These are phyloP conservation scores for Chymomyza amoena DNA, from an alignment of 2,888 invertebrate species.

Conservation along the genomic window DNA sequence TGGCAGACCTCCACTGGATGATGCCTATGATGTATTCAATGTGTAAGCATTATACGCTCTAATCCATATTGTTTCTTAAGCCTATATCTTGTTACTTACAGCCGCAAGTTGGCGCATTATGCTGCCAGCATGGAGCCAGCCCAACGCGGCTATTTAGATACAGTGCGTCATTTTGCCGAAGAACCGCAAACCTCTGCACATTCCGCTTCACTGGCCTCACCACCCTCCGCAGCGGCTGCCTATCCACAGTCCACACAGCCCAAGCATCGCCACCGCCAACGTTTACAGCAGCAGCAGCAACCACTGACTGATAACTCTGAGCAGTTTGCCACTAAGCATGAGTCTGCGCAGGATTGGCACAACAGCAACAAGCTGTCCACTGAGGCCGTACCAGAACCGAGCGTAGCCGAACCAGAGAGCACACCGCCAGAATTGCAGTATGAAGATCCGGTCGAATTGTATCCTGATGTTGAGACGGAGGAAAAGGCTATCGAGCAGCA, in stretches of 20 bases:
- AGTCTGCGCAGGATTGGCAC: slow-evolving; percentile 45
- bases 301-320: slow-evolving; percentile 13
- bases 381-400: background rate
- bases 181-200: slow-evolving; percentile 55
- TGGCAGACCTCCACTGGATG: slow-evolving; percentile 85
- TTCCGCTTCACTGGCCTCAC: slow-evolving; percentile 54
- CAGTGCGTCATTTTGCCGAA: slow-evolving; percentile 57
- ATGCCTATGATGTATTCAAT: slow-evolving; percentile 78
- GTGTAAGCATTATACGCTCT: slow-evolving; percentile 62
- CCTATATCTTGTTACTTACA: slow-evolving; percentile 14
- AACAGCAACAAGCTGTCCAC: slow-evolving; percentile 1
- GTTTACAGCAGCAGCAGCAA: slow-evolving; percentile 41
- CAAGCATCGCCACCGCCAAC: slow-evolving; percentile 56
- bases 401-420: background rate
- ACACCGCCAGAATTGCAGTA: slow-evolving; percentile 13
- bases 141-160: slow-evolving; percentile 65
- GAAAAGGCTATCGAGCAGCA: background rate
- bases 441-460: slow-evolving; percentile 24
- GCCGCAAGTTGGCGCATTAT: slow-evolving; percentile 71
- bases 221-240: slow-evolving; percentile 53
- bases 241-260: slow-evolving; percentile 57
- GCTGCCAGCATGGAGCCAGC: slow-evolving; percentile 65
- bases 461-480: background rate
- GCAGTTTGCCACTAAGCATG: slow-evolving; percentile 5
- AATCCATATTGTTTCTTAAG: background rate